Percentiles rank a stretch among this genome's conserved stretches.
These are phyloP conservation scores for Cladopsammia gracilis DNA, from an alignment of 64 coral and sea anemone species.

Conservation along the genomic window DNA sequence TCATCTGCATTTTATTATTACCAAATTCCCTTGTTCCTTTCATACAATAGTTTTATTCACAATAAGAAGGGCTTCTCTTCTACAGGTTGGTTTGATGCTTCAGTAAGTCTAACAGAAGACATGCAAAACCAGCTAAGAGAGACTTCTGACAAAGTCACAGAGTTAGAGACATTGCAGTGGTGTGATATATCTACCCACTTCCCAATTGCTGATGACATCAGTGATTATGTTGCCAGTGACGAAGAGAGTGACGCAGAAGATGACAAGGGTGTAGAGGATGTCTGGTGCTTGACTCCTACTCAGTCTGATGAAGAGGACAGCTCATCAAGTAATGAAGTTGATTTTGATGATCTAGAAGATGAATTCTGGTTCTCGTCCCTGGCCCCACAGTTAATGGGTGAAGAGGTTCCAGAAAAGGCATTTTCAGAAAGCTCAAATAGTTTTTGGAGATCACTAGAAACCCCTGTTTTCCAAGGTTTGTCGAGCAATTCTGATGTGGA, in stretches of 20 bases:
- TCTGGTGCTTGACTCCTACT: background rate
- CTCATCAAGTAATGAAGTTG: slow-evolving; percentile 24
- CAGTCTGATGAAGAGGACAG: slow-evolving; percentile 33
- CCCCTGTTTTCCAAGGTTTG: background rate
- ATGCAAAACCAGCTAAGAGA: slow-evolving; percentile 42
- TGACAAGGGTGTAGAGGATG: background rate
- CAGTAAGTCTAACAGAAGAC: slow-evolving; percentile 60
- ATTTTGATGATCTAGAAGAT: slow-evolving; percentile 31
- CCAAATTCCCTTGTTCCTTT: no score
- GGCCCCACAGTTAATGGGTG: slow-evolving; percentile 12
- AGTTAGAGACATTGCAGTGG: slow-evolving; percentile 53
- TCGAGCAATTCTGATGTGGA: slow-evolving; percentile 3
- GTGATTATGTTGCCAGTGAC: slow-evolving; percentile 71
- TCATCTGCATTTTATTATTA: no score
- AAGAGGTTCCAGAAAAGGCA: slow-evolving; percentile 13
- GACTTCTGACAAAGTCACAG: slow-evolving; percentile 12
- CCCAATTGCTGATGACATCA: slow-evolving; percentile 18
- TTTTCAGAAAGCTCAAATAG: background rate
- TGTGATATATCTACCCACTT: slow-evolving; percentile 15
- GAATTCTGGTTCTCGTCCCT: slow-evolving; percentile 31
- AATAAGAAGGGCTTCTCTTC: background rate
- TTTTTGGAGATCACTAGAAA: slow-evolving; percentile 1
- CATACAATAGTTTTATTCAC: background rate
- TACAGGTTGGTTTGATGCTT: slow-evolving; percentile 71
- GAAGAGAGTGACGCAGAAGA: slow-evolving; percentile 50